Conservation (phyloP, 92 coral and sea anemone genomes). For the Siderastrea radians region DNA sequence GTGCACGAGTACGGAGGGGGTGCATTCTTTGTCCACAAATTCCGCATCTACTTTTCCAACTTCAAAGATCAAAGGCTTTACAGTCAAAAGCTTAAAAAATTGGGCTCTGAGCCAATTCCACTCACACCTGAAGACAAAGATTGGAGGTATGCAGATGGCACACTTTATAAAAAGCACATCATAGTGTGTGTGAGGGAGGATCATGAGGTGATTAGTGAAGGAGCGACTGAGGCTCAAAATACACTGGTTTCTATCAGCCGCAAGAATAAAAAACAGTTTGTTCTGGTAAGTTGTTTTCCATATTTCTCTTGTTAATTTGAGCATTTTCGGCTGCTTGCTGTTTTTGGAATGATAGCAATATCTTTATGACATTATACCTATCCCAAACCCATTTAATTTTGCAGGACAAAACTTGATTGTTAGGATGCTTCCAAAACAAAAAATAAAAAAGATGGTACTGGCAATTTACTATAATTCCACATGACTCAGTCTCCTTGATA, state of each 20-base stretch:
- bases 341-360: background rate
- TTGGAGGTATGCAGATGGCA: constrained; percentile 96
- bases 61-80: constrained; percentile 92
- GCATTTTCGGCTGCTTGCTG: background rate
- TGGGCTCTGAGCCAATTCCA: constrained; percentile 38
- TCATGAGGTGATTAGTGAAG: constrained; percentile 79
- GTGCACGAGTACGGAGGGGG: constrained; percentile 99
- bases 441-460: no score
- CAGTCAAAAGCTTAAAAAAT: constrained; percentile 71
- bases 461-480: no score
- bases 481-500: no score
- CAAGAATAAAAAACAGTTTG: constrained; percentile 86
- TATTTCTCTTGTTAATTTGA: no score
- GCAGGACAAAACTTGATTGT: no score
- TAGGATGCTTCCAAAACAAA: no score
- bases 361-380: no score
- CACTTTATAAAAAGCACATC: constrained; percentile 54
- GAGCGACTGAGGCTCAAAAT: constrained; percentile 83
- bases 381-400: no score
- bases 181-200: constrained; percentile 95
- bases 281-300: constrained; percentile 70
- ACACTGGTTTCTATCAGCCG: constrained; percentile 87
- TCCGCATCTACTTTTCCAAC: constrained; percentile 92
- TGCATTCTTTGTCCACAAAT: constrained; percentile 87
- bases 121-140: constrained; percentile 87